A percentile compares a stretch with the other conserved stretches of the same genome.
Conservation (phyloP, 2,888 invertebrate species). For the Osmoderma eremita region DNA sequence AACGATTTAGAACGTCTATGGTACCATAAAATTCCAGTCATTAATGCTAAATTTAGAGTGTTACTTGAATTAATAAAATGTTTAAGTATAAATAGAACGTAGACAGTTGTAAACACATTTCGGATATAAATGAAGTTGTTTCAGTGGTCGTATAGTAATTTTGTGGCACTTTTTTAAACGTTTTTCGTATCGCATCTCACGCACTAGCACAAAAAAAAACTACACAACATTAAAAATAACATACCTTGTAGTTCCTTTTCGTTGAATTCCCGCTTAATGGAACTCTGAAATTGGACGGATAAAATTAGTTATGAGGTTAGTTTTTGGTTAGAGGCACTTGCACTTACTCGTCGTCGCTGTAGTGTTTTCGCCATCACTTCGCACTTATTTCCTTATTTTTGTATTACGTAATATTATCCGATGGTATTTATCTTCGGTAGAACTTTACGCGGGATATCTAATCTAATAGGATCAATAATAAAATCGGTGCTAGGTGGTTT, state of each 20-base stretch:
- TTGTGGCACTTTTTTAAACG: slow-evolving; percentile 4
- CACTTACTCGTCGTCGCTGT: slow-evolving; percentile 42
- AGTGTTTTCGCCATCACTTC: slow-evolving; percentile 40
- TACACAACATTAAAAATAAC: slow-evolving; percentile 40
- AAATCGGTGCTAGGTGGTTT: slow-evolving; percentile 25
- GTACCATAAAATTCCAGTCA: slow-evolving; percentile 27
- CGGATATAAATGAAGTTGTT: not conserved
- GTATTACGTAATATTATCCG: slow-evolving; percentile 8
- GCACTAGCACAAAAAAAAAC: slow-evolving; percentile 1
- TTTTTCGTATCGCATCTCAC: not conserved
- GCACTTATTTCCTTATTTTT: slow-evolving; percentile 12
- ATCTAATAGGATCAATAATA: slow-evolving; percentile 24
- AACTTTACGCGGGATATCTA: slow-evolving; percentile 2
- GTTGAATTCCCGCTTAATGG: slow-evolving; percentile 63
- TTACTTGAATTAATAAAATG: slow-evolving; percentile 40
- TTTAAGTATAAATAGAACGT: slow-evolving; percentile 36
- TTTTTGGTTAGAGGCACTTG: not conserved
- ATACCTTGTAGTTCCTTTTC: slow-evolving; percentile 62
- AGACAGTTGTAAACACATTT: slow-evolving; percentile 14
- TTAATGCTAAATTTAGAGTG: slow-evolving; percentile 38
- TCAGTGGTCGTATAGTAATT: not conserved
- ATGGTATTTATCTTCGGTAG: not conserved
- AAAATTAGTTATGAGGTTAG: slow-evolving; percentile 28
- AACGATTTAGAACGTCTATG: no score
- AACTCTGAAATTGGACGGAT: slow-evolving; percentile 52